phyloP scores from a whole-genome alignment of 2,888 invertebrate species.

The Vanessa cardui region DNA sequence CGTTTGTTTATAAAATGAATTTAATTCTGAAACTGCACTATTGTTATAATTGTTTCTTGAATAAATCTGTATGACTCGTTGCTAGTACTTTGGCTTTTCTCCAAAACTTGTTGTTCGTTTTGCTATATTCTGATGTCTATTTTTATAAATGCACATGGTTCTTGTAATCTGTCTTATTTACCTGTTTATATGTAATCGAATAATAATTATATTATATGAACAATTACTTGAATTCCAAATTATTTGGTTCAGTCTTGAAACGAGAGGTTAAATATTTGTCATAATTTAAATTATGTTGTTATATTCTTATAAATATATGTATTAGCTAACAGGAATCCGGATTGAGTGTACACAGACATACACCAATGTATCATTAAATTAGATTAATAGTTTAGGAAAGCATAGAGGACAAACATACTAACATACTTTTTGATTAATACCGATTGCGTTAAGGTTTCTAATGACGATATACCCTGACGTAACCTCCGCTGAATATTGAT shows the following conservation, averaged over 20 bases:
- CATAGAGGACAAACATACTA: too few species aligned
- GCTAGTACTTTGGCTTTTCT: constrained; percentile 41
- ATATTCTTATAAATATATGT: too few species aligned
- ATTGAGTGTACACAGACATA: too few species aligned
- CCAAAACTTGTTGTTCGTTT: constrained; percentile 44
- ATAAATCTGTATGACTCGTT: constrained; percentile 43
- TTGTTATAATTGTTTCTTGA: constrained; percentile 43
- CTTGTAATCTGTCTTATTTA: constrained; percentile 3
- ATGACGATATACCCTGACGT: neutral
- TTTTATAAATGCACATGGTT: constrained; percentile 62
- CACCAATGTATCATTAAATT: too few species aligned
- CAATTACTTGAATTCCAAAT: neutral
- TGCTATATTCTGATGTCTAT: constrained; percentile 66
- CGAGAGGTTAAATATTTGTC: too few species aligned
- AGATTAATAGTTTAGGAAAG: too few species aligned
- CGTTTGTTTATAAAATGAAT: neutral
- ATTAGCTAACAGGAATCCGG: too few species aligned
- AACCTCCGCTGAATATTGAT: neutral
- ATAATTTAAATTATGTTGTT: too few species aligned
- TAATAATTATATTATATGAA: neutral
- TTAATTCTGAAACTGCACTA: constrained; percentile 22
- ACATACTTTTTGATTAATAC: too few species aligned
- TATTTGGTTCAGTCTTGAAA: too few species aligned
- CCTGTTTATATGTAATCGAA: neutral
- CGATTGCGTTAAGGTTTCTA: neutral